Percentiles rank a stretch among this genome's conserved stretches.
Conservation (phyloP, 2,888 invertebrate genomes). For the Erpobdella octoculata region DNA sequence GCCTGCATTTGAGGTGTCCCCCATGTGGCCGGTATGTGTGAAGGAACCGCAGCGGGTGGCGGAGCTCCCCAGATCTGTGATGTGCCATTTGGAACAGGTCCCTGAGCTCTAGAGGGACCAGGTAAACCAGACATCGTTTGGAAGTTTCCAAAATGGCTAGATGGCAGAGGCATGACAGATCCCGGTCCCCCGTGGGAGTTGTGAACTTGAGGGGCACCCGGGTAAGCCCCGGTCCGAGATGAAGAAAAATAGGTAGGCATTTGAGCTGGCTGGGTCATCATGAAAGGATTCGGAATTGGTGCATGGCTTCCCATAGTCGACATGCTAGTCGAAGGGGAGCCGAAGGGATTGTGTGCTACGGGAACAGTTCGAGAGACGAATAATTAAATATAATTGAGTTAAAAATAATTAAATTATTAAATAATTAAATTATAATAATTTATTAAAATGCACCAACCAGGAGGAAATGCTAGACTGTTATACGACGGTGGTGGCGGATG, state of each 20-base stretch:
- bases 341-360: neutral
- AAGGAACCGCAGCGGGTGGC: neutral
- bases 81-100: neutral
- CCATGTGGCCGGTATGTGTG: neutral
- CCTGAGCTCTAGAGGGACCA: neutral
- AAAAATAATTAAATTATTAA: neutral
- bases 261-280: neutral
- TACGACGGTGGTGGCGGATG: slow-evolving; percentile 11
- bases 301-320: neutral
- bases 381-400: too few species aligned
- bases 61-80: neutral
- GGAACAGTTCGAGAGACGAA: too few species aligned
- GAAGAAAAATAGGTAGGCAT: neutral
- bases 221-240: neutral
- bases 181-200: neutral
- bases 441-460: neutral
- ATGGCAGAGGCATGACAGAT: neutral
- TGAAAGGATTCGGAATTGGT: neutral
- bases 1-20: neutral
- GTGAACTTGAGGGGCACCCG: neutral
- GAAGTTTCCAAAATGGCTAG: neutral
- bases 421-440: neutral
- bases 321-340: neutral
- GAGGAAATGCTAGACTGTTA: slow-evolving; percentile 10
- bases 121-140: neutral